phyloP scores from a whole-genome alignment of 2,113 vertebrate genomes.

The Perccottus glenii region DNA sequence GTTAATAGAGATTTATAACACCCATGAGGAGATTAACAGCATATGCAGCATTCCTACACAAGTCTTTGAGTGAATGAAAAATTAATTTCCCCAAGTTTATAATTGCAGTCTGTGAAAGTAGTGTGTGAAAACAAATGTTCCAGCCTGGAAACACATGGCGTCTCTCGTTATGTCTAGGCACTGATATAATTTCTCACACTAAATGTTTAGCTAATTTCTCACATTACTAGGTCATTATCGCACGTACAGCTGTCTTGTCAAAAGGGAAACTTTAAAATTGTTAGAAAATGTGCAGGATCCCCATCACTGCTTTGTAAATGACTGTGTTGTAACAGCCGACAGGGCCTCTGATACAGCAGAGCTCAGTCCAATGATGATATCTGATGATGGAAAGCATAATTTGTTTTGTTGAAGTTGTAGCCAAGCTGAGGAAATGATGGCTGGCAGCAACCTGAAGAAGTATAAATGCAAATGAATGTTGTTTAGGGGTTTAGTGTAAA shows the following conservation, averaged over 20 bases:
- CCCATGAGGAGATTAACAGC: slow-evolving; percentile 25
- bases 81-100: slow-evolving; percentile 22
- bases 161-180: neutral
- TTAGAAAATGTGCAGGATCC: neutral
- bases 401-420: slow-evolving; percentile 23
- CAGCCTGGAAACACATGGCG: slow-evolving; percentile 6
- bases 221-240: neutral
- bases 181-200: neutral
- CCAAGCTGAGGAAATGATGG: slow-evolving; percentile 31
- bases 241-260: neutral
- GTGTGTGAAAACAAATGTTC: slow-evolving; percentile 26
- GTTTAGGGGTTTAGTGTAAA: slow-evolving; percentile 19
- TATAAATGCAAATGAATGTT: slow-evolving; percentile 34
- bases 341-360: slow-evolving; percentile 16
- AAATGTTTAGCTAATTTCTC: neutral
- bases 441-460: slow-evolving; percentile 42
- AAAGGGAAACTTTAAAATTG: neutral
- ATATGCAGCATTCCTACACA: slow-evolving; percentile 17
- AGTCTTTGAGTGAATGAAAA: slow-evolving; percentile 16
- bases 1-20: slow-evolving; percentile 51
- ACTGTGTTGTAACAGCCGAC: slow-evolving; percentile 67
- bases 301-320: neutral
- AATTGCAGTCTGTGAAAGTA: slow-evolving; percentile 22
- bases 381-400: slow-evolving; percentile 37
- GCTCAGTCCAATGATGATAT: slow-evolving; percentile 23